A percentile compares a stretch with the other conserved stretches of the same genome.
phyloP scores from a whole-genome alignment of 2,888 invertebrate genomes.

The Amphipoea lucens region DNA sequence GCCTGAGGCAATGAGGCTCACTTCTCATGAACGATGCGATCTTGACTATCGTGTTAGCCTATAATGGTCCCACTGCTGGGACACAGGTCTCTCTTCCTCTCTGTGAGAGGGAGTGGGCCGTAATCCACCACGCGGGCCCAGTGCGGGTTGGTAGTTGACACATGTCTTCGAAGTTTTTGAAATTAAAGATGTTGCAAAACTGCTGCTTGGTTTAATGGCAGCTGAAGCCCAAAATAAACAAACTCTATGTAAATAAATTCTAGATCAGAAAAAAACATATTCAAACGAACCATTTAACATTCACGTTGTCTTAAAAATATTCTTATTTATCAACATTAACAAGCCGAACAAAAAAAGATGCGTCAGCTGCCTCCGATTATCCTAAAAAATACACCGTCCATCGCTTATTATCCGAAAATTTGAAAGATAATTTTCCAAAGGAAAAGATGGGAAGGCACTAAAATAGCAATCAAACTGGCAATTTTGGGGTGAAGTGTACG shows the following conservation, averaged over 20 bases:
- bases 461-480: slow-evolving; percentile 88
- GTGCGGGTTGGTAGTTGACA: no score
- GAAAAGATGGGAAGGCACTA: slow-evolving; percentile 81
- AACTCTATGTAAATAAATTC: not conserved
- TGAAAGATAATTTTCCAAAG: slow-evolving; percentile 80
- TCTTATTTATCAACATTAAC: slow-evolving; percentile 45
- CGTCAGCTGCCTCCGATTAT: slow-evolving; percentile 64
- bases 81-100: no score
- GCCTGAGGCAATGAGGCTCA: not conserved
- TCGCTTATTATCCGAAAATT: slow-evolving; percentile 73
- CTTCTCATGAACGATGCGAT: not conserved
- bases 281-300: slow-evolving; percentile 2
- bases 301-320: slow-evolving; percentile 22
- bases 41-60: no score
- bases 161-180: no score
- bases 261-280: not conserved
- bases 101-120: no score
- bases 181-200: not conserved
- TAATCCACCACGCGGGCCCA: no score
- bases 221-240: not conserved
- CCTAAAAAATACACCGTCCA: slow-evolving; percentile 63
- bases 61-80: no score
- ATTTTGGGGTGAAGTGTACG: slow-evolving; percentile 83
- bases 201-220: not conserved
- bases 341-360: slow-evolving; percentile 40